Conservation (phyloP, 2,797 vertebrate species). For the Rhinoraja longicauda region DNA sequence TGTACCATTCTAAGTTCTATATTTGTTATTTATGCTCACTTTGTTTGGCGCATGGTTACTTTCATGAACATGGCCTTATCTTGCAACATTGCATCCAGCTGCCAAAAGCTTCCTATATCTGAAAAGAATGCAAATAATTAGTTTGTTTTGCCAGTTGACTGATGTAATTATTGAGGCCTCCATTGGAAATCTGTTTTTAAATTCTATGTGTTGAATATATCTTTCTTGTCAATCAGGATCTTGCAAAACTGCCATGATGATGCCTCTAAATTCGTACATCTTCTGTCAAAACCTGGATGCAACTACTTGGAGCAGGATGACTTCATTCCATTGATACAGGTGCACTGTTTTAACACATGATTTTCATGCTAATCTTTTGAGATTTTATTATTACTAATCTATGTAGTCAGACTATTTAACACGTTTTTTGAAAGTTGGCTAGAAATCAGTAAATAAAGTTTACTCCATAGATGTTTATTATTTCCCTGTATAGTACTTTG, state of each 20-base stretch:
- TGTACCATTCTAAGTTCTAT: no score
- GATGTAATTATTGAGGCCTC: background rate
- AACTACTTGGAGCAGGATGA: constrained; percentile 92
- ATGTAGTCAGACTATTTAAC: background rate
- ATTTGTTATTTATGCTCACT: background rate
- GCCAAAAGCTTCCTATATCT: background rate
- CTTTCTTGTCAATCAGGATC: constrained; percentile 60
- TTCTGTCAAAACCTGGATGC: constrained; percentile 83
- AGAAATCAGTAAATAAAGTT: no score
- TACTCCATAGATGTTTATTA: background rate
- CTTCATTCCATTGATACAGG: constrained; percentile 95
- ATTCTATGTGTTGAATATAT: background rate
- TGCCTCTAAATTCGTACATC: constrained; percentile 84
- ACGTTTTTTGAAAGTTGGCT: background rate
- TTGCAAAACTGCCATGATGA: constrained; percentile 89
- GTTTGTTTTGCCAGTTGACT: background rate
- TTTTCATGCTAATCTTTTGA: background rate
- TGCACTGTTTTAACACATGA: constrained; percentile 47
- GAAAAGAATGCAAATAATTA: background rate
- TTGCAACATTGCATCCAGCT: background rate
- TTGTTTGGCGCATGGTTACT: background rate
- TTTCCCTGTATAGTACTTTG: background rate
- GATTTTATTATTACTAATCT: background rate
- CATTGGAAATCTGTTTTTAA: background rate
- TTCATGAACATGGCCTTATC: background rate